Evolutionary conservation across 2,113 vertebrate genomes (phyloP), one percentile per base, ranked within the genome.

Genomic region (Eurypyga helias): DNA sequence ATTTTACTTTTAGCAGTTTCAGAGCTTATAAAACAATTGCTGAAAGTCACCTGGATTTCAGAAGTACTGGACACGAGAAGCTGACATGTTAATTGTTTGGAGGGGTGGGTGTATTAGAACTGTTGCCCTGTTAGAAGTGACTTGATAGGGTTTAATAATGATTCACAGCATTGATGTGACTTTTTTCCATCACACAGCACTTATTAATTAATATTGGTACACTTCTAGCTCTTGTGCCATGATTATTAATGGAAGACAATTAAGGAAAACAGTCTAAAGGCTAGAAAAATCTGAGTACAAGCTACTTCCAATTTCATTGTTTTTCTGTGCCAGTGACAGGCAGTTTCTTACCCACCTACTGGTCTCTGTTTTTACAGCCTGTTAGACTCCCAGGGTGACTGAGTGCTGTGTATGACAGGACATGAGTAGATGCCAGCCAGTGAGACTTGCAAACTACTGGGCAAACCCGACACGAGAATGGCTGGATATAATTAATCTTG

Each of bases 31-130:
- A 85, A 88, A 57, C 57, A 7, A 10, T 31, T 65, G 8, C 25
- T 77, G 7, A 62, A 84, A 83, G 26, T 52, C 55, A 61, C 34
- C 31, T 83, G 31, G 24, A 28, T 80, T 85, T 90, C 21, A 54
- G 11, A 61, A 51, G 34, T 55, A 48, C 52, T 12, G 20, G 67
- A 21, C 23, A 31, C 13, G 38, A 57, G n/a, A 72, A 85, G 31
- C 70, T 78, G 46, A 46, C 4, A 0, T 2, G 3, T 45, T 60
- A 2, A 17, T 34, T 76, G 18, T 7, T 3, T 11, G 9, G 4
- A 16, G 25, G 16, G 20, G 15, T 45, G 45, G 45, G 45, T 16
- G 9, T 1, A 43, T 48, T 92, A 58, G 41, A 83, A 28, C 61
- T 75, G 6, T 49, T 87, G 65, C 28, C 10, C 0, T 65, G 9